Evolutionary conservation across 1,140 invertebrate species (phyloP).

Genomic region (Pseudomyrmex cubaensis): DNA sequence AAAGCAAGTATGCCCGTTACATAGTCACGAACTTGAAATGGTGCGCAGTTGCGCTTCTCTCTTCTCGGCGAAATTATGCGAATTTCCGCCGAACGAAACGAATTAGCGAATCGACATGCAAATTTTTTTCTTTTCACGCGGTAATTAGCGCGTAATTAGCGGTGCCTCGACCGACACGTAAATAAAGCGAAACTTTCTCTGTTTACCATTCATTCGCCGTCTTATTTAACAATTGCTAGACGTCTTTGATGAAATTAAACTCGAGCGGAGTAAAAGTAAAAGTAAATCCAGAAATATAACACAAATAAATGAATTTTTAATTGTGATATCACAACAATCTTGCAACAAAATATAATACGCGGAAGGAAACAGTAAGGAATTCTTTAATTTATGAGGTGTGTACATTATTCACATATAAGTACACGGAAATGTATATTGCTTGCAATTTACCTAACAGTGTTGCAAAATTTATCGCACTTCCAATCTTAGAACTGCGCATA

Average conservation of each 20-base stretch:
- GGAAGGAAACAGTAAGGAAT: not conserved
- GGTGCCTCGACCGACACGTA: conserved; percentile 33
- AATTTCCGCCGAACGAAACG: conserved; percentile 33
- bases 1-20: conserved; percentile 68
- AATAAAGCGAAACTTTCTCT: conserved; percentile 51
- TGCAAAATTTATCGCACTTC: not conserved
- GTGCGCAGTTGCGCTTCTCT: conserved; percentile 21
- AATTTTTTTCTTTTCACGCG: conserved; percentile 12
- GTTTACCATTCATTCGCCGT: conserved; percentile 8
- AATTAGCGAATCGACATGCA: conserved; percentile 43
- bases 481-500: too few relatives aligned
- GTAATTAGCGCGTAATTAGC: conserved; percentile 35
- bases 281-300: conserved; percentile 4
- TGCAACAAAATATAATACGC: not conserved
- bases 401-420: not conserved
- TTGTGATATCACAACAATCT: not conserved
- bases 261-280: conserved; percentile 3
- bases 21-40: conserved; percentile 40
- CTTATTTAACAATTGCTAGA: conserved; percentile 28
- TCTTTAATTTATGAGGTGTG: not conserved
- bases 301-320: not conserved
- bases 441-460: not conserved
- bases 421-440: too few relatives aligned
- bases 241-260: not conserved
- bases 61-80: conserved; percentile 31